Percentiles rank a stretch among this genome's conserved stretches.
phyloP scores from a whole-genome alignment of 2,888 invertebrate genomes.

The Silvanus unidentatus region DNA sequence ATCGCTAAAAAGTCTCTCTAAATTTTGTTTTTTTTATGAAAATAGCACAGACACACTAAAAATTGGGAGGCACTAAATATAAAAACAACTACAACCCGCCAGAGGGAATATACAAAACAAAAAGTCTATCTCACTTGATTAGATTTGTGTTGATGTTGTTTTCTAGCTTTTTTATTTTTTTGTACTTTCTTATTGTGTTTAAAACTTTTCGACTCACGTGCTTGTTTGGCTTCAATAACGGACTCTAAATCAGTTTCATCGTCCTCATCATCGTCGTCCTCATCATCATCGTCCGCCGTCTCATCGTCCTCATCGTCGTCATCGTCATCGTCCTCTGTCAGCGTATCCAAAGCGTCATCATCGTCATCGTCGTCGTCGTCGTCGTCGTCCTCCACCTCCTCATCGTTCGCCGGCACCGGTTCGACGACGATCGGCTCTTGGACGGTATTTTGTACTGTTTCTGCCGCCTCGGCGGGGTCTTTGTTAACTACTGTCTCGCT shows the following conservation, averaged over 20 bases:
- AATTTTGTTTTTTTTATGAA: no score
- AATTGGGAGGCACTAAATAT: not conserved
- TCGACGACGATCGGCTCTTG: conserved; percentile 37
- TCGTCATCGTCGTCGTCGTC: conserved; percentile 46
- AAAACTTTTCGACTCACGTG: conserved; percentile 78
- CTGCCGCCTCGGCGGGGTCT: conserved; percentile 34
- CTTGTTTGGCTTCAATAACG: conserved; percentile 63
- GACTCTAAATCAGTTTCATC: conserved; percentile 63
- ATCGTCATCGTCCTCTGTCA: conserved; percentile 53
- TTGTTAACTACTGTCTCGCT: conserved; percentile 35
- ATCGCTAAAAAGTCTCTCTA: conserved; percentile 7
- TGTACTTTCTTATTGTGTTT: conserved; percentile 38
- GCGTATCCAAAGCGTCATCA: conserved; percentile 46
- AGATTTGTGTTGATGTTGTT: conserved; percentile 34
- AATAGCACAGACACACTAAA: not conserved
- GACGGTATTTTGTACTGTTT: conserved; percentile 31
- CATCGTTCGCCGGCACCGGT: conserved; percentile 41
- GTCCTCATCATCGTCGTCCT: conserved; percentile 62
- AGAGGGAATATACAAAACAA: not conserved
- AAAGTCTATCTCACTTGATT: conserved; percentile 35
- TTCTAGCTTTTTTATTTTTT: conserved; percentile 35
- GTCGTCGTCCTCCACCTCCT: conserved; percentile 45
- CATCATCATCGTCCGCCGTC: conserved; percentile 60
- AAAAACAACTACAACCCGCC: not conserved
- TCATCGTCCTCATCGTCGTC: conserved; percentile 59